phyloP scores from a whole-genome alignment of 2,888 invertebrate genomes.

The Drosophila hamatofila region DNA sequence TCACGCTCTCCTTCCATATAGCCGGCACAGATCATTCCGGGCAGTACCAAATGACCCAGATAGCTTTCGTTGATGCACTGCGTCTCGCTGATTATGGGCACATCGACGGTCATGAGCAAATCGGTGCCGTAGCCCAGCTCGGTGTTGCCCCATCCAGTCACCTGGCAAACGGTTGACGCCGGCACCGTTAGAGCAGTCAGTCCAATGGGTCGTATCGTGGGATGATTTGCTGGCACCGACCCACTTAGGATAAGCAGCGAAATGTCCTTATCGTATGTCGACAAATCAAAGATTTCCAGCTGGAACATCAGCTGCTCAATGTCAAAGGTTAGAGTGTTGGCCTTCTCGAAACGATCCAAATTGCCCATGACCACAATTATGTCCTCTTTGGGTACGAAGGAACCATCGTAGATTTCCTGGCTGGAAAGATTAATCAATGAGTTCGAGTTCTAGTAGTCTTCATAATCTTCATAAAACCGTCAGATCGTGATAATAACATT shows the following conservation, averaged over 20 bases:
- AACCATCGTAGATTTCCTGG: constrained; percentile 57
- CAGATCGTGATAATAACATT: too few species aligned
- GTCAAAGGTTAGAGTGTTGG: constrained; percentile 72
- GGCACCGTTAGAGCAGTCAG: constrained; percentile 53
- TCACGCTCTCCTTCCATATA: constrained; percentile 90
- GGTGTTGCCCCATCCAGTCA: constrained; percentile 83
- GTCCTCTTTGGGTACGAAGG: constrained; percentile 57
- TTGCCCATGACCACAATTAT: constrained; percentile 83
- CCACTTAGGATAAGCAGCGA: constrained; percentile 75
- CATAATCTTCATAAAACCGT: too few species aligned
- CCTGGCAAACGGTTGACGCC: constrained; percentile 74
- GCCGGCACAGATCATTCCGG: constrained; percentile 91
- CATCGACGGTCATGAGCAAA: constrained; percentile 72
- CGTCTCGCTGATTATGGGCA: constrained; percentile 67
- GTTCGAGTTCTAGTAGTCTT: too few species aligned
- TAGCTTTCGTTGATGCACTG: constrained; percentile 79
- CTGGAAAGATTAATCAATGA: constrained; percentile 12
- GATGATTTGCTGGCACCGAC: constrained; percentile 77
- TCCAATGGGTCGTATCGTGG: constrained; percentile 75
- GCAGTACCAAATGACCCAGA: constrained; percentile 86
- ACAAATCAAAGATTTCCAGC: constrained; percentile 63
- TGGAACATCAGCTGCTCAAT: constrained; percentile 63
- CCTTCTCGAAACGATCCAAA: constrained; percentile 74
- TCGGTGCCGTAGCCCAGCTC: constrained; percentile 66
- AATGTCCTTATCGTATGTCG: constrained; percentile 77